phyloP scores from a whole-genome alignment of 2,113 vertebrate genomes.

The Oncorhynchus kisutch region DNA sequence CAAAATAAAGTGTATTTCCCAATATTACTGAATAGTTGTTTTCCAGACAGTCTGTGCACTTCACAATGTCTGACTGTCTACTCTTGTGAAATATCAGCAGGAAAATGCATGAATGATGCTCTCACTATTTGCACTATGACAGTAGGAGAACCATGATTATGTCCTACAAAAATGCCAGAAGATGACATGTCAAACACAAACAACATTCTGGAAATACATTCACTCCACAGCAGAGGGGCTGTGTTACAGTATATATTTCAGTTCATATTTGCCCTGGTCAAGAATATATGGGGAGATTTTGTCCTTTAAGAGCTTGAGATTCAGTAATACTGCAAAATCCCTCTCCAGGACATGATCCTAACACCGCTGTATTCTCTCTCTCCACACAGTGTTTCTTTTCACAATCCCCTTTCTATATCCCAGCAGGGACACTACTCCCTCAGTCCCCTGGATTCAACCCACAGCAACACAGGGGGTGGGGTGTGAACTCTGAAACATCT shows the following conservation, averaged over 20 bases:
- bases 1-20: conserved; percentile 10
- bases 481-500: neutral
- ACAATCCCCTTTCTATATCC: neutral
- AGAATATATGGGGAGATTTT: neutral
- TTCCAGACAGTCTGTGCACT: neutral
- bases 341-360: too few relatives aligned
- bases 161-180: neutral
- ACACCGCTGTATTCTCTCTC: neutral
- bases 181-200: neutral
- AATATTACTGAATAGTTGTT: neutral
- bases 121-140: neutral
- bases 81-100: too few relatives aligned
- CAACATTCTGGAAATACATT: neutral
- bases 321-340: neutral
- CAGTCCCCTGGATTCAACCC: neutral
- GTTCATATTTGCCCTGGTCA: too few relatives aligned
- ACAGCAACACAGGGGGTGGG: neutral
- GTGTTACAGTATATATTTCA: too few relatives aligned
- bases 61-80: too few relatives aligned
- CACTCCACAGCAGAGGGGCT: neutral
- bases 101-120: conserved; percentile 1
- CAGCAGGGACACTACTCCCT: too few relatives aligned
- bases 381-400: conserved; percentile 41
- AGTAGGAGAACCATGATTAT: neutral
- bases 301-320: neutral